Base-by-base conservation (phyloP, 2,888 invertebrate species). In the Himalopsyche anomala region DNA sequence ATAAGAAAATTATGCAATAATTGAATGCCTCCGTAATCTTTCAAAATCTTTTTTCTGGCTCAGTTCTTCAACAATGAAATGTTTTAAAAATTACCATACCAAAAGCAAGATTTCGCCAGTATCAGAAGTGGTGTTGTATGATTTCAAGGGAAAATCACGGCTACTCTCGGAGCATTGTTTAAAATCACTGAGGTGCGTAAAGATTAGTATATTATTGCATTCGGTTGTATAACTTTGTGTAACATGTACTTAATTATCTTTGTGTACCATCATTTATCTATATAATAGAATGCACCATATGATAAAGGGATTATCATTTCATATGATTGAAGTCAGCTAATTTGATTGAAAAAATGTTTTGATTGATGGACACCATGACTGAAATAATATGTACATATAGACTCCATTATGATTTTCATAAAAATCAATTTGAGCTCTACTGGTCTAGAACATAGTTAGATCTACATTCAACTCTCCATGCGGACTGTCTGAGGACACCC, bases 121-220 rank as follows among this genome's bases (percentile, higher is more conserved):
- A 36, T 19, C 28, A 19, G 19, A 19, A 62, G 19, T 62, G 62
- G 62, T 62, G 62, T 62, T 62, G 62, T 62, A 62, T 62, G 62
- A 62, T 62, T 62, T 62, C 62, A 62, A 62, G 62, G 62, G 62
- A 62, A 62, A 62, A 62, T 62, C 62, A 62, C 62, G 15, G 62
- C 62, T 62, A 19, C 19, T 62, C 42, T 80, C 17, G n/a, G 19
- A 36, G 28, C 80, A 80, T 80, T 80, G 80, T 80, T 80, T 12
- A 80, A 80, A 80, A n/a, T 80, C 80, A 40, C 80, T 80, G 28
- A 80, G n/a, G 80, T 42, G 80, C n/a, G 80, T 80, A 38, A 80
- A 62, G 80, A 80, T 80, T 80, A n/a, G 17, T 19, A 42, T 40
- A n/a, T 40, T 40, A 42, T 80, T 80, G 80, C 80, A 80, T 38